Conservation (phyloP, 1,140 invertebrate genomes). For the Bombus difficillimus region DNA sequence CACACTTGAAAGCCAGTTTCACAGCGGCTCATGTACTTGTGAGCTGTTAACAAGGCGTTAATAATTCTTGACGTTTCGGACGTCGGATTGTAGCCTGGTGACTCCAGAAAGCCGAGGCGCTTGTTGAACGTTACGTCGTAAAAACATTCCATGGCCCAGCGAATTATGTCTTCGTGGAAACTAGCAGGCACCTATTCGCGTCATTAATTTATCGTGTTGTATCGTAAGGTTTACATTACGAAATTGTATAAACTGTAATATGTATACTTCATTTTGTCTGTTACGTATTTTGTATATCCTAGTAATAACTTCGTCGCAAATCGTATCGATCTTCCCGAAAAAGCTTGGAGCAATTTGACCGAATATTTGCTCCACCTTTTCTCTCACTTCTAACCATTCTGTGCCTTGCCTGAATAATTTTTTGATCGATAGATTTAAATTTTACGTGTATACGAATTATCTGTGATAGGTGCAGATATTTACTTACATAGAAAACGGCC, state of each 20-base stretch:
- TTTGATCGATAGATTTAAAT: background rate
- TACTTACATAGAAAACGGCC: constrained; percentile 84
- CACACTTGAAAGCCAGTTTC: constrained; percentile 86
- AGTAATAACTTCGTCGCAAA: constrained; percentile 80
- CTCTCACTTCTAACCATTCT: constrained; percentile 84
- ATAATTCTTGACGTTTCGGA: constrained; percentile 85
- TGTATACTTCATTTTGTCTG: constrained; percentile 84
- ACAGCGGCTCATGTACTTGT: constrained; percentile 85
- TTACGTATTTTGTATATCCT: constrained; percentile 82
- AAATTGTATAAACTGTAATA: too few species aligned
- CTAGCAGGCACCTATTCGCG: constrained; percentile 79
- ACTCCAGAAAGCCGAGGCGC: constrained; percentile 84
- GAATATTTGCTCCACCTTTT: constrained; percentile 81
- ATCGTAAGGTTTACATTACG: background rate
- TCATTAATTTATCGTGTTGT: background rate
- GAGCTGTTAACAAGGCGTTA: constrained; percentile 84
- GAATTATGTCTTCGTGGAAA: constrained; percentile 85
- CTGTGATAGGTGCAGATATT: background rate
- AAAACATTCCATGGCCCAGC: constrained; percentile 88
- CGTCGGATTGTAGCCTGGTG: constrained; percentile 75
- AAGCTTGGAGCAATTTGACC: constrained; percentile 77
- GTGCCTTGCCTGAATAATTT: constrained; percentile 79
- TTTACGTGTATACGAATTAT: too few species aligned
- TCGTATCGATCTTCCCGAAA: constrained; percentile 74
- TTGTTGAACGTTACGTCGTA: constrained; percentile 85